Evolutionary conservation across 1,140 invertebrate genomes (phyloP), one percentile per base, ranked within the genome.

Genomic region (Drosophila grimshawi): DNA sequence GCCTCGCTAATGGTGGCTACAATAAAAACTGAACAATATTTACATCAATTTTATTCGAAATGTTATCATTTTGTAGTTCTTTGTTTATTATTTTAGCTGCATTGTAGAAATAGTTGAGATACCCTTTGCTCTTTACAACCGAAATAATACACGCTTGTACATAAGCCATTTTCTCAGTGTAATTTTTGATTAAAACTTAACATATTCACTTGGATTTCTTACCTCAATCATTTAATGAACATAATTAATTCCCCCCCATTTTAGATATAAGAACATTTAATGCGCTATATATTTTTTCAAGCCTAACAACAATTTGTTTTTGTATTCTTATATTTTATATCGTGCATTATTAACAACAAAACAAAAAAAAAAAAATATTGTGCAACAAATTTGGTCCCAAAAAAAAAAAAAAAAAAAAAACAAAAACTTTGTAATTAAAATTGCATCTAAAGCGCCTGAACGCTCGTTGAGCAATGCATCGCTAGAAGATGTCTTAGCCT

Each of bases 401-500:
- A 32, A 46, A 45, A 63, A 45, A 76, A 71, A 53, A 63, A 32
- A 11, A 11, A 46, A 45, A 63, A 45, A 76, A 71, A 53, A 63
- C 29, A 11, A 11, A 49, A 71, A 56, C 49, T 29, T 37, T 33
- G 3, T n/a, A 67, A 62, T 29, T n/a, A 51, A 53, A 53, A 71
- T 73, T 57, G 39, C 53, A 46, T 65, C 46, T 74, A 65, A 72
- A 92, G 85, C 90, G 73, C 79, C 89, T 56, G 92, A 92, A 85
- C 89, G 92, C 75, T 97, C 96, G 79, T 96, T 96, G 53, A 95
- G 95, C 80, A 96, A 96, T 67, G 97, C 97, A 52, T 98, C 97
- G 49, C 94, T 98, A 91, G 97, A 98, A 94, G 97, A 98, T 94
- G 97, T 98, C 60, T 94, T 98, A 92, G 97, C 98, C 93, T 97